Evolutionary conservation across 2,888 invertebrate species (phyloP).

Genomic region (Cryptocheilus praepositus): DNA sequence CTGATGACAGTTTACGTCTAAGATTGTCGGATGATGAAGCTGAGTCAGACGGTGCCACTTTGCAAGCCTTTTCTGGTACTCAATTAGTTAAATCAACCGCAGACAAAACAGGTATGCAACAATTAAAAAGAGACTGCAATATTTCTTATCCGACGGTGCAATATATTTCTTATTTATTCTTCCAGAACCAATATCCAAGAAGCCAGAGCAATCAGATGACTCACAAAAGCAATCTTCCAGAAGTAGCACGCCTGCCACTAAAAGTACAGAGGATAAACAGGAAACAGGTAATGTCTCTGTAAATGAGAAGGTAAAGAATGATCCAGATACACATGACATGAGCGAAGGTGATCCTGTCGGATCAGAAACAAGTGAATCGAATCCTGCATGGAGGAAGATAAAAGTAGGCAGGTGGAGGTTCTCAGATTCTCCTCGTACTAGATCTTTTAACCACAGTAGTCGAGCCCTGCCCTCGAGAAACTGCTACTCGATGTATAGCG

Average conservation of each 20-base stretch:
- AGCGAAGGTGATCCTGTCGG: slow-evolving; percentile 2
- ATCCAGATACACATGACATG: slow-evolving; percentile 21
- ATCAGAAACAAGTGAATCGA: slow-evolving; percentile 14
- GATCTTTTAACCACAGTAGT: slow-evolving; percentile 21
- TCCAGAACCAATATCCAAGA: slow-evolving; percentile 3
- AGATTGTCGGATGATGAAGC: slow-evolving; percentile 69
- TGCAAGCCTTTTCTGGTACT: background rate
- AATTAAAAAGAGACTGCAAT: no score
- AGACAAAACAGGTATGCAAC: background rate
- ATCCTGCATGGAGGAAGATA: slow-evolving; percentile 17
- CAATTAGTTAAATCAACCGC: background rate
- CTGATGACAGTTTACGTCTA: slow-evolving; percentile 68
- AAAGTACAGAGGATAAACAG: slow-evolving; percentile 19
- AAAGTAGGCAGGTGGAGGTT: slow-evolving; percentile 31
- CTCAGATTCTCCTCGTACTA: slow-evolving; percentile 13
- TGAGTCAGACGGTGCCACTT: slow-evolving; percentile 41
- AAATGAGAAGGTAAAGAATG: slow-evolving; percentile 26
- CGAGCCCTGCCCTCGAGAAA: slow-evolving; percentile 21
- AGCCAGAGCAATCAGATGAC: slow-evolving; percentile 1
- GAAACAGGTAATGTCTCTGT: slow-evolving; percentile 42
- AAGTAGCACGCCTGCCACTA: slow-evolving; percentile 1
- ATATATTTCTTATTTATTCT: no score
- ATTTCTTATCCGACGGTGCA: background rate
- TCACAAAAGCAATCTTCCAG: slow-evolving; percentile 14
- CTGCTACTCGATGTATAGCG: slow-evolving; percentile 17